Conservation (phyloP, 2,113 vertebrate species). For the Willisornis vidua region DNA sequence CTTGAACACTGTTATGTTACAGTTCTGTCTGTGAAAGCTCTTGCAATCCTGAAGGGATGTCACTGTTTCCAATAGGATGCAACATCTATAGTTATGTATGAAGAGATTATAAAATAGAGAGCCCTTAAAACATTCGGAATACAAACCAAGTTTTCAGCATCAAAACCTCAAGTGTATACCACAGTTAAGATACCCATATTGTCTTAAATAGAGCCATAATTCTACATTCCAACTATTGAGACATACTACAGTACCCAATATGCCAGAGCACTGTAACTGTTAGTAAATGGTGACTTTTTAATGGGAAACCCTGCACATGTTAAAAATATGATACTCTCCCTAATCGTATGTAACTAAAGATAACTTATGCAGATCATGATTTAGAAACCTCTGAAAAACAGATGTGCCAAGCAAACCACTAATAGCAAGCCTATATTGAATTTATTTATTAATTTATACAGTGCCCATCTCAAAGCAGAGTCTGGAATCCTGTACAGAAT, state of each 20-base stretch:
- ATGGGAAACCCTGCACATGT: slow-evolving; percentile 13
- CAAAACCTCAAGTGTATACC: background rate
- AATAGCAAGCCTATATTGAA: slow-evolving; percentile 32
- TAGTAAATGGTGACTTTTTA: background rate
- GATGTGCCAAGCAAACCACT: background rate
- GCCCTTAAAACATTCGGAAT: background rate
- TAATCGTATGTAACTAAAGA: slow-evolving; percentile 27
- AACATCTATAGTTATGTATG: background rate
- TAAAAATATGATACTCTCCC: slow-evolving; percentile 33
- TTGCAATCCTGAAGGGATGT: background rate
- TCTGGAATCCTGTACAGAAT: slow-evolving; percentile 17
- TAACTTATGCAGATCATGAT: slow-evolving; percentile 15
- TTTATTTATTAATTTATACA: slow-evolving; percentile 61
- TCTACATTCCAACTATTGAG: slow-evolving; percentile 3
- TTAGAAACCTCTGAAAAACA: slow-evolving; percentile 41
- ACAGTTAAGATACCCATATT: background rate
- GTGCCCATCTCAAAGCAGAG: slow-evolving; percentile 31
- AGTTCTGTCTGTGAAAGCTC: background rate
- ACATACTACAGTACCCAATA: background rate
- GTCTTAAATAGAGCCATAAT: slow-evolving; percentile 4
- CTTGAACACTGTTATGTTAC: accelerated
- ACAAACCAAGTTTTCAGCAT: background rate
- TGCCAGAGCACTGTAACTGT: background rate
- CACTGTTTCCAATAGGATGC: background rate
- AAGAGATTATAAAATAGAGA: background rate